Evolutionary conservation across 2,113 vertebrate genomes (phyloP).

Genomic region (Stomatorhinus ivindoensis): DNA sequence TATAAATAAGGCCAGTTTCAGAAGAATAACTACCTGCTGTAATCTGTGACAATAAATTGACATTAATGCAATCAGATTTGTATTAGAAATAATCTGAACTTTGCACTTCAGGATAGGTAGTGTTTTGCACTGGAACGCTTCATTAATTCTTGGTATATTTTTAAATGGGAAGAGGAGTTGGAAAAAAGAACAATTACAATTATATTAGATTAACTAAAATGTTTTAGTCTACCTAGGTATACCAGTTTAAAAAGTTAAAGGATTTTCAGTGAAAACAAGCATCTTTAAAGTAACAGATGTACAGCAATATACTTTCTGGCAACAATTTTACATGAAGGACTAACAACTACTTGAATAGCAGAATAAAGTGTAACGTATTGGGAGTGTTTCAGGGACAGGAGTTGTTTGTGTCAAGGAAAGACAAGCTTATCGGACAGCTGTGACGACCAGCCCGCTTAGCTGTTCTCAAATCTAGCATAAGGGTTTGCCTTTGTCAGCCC

Average conservation of each 20-base stretch:
- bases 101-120: background rate
- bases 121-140: background rate
- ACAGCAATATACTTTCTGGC: background rate
- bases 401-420: background rate
- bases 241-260: background rate
- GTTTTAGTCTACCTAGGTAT: background rate
- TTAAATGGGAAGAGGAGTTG: background rate
- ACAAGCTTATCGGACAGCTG: background rate
- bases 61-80: background rate
- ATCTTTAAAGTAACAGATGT: background rate
- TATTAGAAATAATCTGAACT: background rate
- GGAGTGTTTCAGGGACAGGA: background rate
- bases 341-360: background rate
- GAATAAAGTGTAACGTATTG: background rate
- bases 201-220: background rate
- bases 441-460: background rate
- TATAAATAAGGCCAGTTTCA: background rate
- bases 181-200: background rate
- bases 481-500: conserved; percentile 56
- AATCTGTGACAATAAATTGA: background rate
- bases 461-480: conserved; percentile 51
- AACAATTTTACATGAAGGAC: background rate
- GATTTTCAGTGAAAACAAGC: background rate
- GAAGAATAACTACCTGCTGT: background rate
- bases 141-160: background rate